These are phyloP conservation scores for Leptestheria dahalacensis DNA, from an alignment of 1,140 invertebrate genomes.

Conservation along the genomic window DNA sequence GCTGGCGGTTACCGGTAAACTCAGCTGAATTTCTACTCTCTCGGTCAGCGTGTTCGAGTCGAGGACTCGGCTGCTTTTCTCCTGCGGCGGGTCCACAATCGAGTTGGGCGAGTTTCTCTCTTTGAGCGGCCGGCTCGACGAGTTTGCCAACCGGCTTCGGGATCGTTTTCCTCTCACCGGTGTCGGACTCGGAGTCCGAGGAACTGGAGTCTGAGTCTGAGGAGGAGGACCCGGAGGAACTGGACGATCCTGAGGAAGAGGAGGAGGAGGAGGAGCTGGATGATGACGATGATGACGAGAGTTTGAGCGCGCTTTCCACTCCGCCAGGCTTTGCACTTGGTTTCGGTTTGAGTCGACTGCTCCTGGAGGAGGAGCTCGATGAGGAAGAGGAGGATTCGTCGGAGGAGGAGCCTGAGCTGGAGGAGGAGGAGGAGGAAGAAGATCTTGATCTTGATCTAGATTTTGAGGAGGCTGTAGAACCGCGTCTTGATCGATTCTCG, in stretches of 20 bases:
- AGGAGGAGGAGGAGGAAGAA: constrained; percentile 10
- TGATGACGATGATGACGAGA: constrained; percentile 26
- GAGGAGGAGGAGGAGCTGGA: constrained; percentile 24
- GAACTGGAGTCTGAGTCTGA: neutral
- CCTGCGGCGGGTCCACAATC: constrained; percentile 10
- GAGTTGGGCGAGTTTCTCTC: constrained; percentile 8
- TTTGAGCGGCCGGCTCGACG: neutral
- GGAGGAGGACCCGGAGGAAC: neutral
- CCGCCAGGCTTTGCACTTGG: constrained; percentile 1
- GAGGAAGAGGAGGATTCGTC: neutral
- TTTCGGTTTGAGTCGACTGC: neutral
- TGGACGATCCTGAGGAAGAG: constrained; percentile 18
- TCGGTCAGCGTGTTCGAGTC: constrained; percentile 15
- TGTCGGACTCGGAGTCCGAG: neutral
- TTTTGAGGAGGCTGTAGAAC: constrained; percentile 13
- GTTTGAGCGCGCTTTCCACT: no score
- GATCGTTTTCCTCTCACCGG: neutral
- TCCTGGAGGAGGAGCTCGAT: neutral
- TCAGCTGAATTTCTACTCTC: constrained; percentile 10
- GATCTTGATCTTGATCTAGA: constrained; percentile 7
- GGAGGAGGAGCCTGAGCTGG: constrained; percentile 4
- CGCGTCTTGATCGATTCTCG: constrained; percentile 18
- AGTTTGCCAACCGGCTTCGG: constrained; percentile 4
- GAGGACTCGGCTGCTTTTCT: constrained; percentile 19
- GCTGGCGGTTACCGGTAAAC: neutral